Evolutionary conservation across 2,888 invertebrate species (phyloP).

Genomic region (Scelioninae gen. 2): DNA sequence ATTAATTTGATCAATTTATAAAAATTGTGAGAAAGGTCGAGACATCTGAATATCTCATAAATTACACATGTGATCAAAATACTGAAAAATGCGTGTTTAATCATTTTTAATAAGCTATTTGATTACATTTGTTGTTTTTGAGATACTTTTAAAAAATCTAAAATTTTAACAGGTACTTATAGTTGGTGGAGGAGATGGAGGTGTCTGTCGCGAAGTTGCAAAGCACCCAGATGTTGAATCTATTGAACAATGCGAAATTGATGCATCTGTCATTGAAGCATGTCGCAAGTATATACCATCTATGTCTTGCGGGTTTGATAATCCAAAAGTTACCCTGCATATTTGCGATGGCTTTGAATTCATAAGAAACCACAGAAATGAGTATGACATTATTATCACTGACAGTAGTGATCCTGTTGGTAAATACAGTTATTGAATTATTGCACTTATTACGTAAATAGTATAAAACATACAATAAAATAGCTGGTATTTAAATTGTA

Average conservation of each 20-base stretch:
- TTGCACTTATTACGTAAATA: too few species aligned
- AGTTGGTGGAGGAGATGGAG: constrained; percentile 99
- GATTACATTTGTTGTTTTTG: too few species aligned
- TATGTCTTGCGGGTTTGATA: constrained; percentile 91
- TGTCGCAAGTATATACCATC: constrained; percentile 92
- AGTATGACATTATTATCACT: constrained; percentile 98
- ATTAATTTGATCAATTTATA: too few species aligned
- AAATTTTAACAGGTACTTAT: constrained; percentile 82
- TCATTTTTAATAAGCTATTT: too few species aligned
- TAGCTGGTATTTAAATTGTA: too few species aligned
- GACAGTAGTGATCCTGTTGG: constrained; percentile 99
- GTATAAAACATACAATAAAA: too few species aligned
- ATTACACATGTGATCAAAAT: too few species aligned
- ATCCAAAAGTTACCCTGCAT: constrained; percentile 87
- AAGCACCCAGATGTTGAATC: constrained; percentile 93
- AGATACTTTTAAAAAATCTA: neutral
- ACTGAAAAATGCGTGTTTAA: too few species aligned
- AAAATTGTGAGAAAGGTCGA: too few species aligned
- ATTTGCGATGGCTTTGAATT: constrained; percentile 97
- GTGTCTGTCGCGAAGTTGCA: constrained; percentile 94
- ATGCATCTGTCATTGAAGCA: constrained; percentile 91
- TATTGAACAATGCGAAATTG: constrained; percentile 96
- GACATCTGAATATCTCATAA: too few species aligned
- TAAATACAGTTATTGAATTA: constrained; percentile 65
- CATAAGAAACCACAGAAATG: constrained; percentile 87